Evolutionary conservation across 2,113 vertebrate species (phyloP).

Genomic region (Kryptolebias marmoratus): DNA sequence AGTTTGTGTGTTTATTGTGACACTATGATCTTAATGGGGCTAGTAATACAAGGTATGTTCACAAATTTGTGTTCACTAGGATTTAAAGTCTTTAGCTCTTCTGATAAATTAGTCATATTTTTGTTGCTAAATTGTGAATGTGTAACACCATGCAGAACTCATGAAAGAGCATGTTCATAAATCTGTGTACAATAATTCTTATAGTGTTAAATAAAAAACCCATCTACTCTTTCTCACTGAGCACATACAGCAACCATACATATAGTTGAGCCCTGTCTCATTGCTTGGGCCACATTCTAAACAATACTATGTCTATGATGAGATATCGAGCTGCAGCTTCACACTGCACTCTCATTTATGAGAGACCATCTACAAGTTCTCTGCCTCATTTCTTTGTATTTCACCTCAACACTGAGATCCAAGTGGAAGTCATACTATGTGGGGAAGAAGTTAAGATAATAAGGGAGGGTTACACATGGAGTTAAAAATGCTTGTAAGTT

Average conservation of each 20-base stretch:
- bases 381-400: slow-evolving; percentile 54
- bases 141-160: slow-evolving; percentile 29
- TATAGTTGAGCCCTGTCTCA: slow-evolving; percentile 61
- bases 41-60: too few relatives aligned
- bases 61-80: too few relatives aligned
- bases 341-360: slow-evolving; percentile 72
- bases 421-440: slow-evolving; percentile 40
- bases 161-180: slow-evolving; percentile 55
- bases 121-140: slow-evolving; percentile 47
- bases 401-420: slow-evolving; percentile 48
- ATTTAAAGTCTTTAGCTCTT: slow-evolving; percentile 2
- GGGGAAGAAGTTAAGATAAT: background rate
- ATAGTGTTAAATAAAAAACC: slow-evolving; percentile 58
- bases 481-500: slow-evolving; percentile 45
- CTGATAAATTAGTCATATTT: slow-evolving; percentile 46
- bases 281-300: slow-evolving; percentile 62
- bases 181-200: slow-evolving; percentile 51
- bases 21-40: too few relatives aligned
- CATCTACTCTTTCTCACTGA: slow-evolving; percentile 35
- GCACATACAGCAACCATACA: slow-evolving; percentile 41
- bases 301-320: slow-evolving; percentile 70
- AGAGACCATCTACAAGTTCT: slow-evolving; percentile 53
- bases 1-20: too few relatives aligned
- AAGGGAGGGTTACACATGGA: background rate
- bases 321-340: slow-evolving; percentile 73